phyloP scores from a whole-genome alignment of 2,113 vertebrate genomes.

The Erinaceus europaeus region DNA sequence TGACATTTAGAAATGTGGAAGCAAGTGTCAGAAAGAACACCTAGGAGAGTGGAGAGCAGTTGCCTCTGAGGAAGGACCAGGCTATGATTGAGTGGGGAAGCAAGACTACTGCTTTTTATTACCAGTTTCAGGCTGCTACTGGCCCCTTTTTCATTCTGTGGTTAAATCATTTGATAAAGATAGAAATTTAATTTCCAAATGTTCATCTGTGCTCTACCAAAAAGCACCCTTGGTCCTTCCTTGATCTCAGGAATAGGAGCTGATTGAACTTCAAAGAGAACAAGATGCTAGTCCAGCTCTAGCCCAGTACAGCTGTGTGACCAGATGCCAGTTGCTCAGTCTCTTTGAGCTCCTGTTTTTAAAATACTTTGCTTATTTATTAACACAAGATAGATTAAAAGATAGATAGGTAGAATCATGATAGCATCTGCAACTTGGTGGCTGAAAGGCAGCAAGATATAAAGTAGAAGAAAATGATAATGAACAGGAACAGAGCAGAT shows the following conservation, averaged over 20 bases:
- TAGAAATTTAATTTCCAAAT: slow-evolving; percentile 31
- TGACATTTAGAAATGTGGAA: slow-evolving; percentile 52
- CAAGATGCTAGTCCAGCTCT: background rate
- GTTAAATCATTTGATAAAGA: slow-evolving; percentile 34
- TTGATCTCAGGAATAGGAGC: slow-evolving; percentile 11
- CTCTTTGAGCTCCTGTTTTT: too few species aligned
- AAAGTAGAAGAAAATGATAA: too few species aligned
- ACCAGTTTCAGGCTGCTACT: background rate
- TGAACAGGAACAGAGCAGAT: too few species aligned
- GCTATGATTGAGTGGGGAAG: background rate
- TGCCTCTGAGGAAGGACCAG: background rate
- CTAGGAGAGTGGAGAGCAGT: background rate
- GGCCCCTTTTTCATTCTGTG: slow-evolving; percentile 32
- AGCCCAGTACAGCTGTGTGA: background rate
- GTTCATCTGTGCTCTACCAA: background rate
- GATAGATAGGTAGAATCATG: too few species aligned
- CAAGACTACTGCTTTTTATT: background rate
- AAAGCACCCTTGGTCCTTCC: background rate
- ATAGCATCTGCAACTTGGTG: too few species aligned
- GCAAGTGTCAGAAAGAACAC: slow-evolving; percentile 50
- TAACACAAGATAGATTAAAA: too few species aligned
- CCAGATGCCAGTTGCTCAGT: background rate
- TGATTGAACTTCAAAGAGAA: slow-evolving; percentile 14
- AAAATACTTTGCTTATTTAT: too few species aligned
- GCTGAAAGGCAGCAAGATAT: too few species aligned